Evolutionary conservation across 2,113 vertebrate species (phyloP).

Genomic region (Varanus salvator): DNA sequence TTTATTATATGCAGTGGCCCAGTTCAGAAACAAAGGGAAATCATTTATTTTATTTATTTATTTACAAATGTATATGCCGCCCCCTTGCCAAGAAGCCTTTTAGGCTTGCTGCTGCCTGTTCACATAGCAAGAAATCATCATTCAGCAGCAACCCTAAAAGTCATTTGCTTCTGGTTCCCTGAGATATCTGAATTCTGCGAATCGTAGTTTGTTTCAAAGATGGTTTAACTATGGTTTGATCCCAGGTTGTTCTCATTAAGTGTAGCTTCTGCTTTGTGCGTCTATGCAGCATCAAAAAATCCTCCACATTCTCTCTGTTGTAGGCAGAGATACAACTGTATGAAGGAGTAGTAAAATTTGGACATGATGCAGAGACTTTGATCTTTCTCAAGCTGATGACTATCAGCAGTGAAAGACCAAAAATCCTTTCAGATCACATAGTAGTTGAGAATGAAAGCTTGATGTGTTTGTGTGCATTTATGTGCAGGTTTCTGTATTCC

Average conservation of each 20-base stretch:
- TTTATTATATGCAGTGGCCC: not conserved
- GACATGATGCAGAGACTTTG: not conserved
- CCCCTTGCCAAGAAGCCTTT: too few relatives aligned
- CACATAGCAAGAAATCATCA: not conserved
- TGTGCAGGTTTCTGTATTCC: not conserved
- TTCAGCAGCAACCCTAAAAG: not conserved
- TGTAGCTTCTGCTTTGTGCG: not conserved
- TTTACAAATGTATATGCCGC: too few relatives aligned
- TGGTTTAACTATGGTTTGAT: too few relatives aligned
- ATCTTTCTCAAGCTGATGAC: not conserved
- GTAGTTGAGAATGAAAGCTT: not conserved
- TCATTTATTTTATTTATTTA: too few relatives aligned
- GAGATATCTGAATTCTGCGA: too few relatives aligned
- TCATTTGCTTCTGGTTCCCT: too few relatives aligned
- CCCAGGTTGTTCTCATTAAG: too few relatives aligned
- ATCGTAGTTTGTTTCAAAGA: too few relatives aligned
- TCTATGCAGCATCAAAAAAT: not conserved
- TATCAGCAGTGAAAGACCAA: not conserved
- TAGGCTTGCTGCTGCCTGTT: too few relatives aligned
- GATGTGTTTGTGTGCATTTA: not conserved
- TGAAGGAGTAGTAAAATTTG: not conserved
- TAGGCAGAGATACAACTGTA: not conserved
- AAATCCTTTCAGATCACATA: not conserved
- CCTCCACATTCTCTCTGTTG: not conserved
- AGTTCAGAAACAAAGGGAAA: not conserved